Percentiles rank a stretch among this genome's conserved stretches.
These are phyloP conservation scores for Arizona elegans DNA, from an alignment of 2,113 vertebrate genomes.

Conservation along the genomic window DNA sequence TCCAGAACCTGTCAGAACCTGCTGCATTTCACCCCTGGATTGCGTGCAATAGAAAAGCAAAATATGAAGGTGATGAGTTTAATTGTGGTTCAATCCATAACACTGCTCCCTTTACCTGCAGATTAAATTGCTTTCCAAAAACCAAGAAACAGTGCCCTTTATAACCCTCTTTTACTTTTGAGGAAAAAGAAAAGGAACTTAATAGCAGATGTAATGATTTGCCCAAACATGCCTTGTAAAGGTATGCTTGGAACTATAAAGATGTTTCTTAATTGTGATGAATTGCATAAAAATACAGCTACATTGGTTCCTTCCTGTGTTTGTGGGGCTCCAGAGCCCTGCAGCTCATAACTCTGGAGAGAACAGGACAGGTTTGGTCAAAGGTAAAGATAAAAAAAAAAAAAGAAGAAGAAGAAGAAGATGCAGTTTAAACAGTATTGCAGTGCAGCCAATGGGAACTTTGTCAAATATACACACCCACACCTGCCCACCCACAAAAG, in stretches of 20 bases:
- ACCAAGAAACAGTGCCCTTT: neutral
- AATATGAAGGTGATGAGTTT: neutral
- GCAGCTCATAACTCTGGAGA: neutral
- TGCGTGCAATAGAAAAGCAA: neutral
- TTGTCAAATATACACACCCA: no score
- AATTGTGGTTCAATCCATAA: neutral
- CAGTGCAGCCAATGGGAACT: neutral
- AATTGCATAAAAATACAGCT: slow-evolving; percentile 6
- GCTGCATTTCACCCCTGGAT: neutral
- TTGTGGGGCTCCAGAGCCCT: neutral
- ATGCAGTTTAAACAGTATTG: neutral
- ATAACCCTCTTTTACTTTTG: neutral
- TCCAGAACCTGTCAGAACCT: no score
- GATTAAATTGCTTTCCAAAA: slow-evolving; percentile 5
- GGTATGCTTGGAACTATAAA: slow-evolving; percentile 12
- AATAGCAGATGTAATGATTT: neutral
- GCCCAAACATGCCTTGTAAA: slow-evolving; percentile 15
- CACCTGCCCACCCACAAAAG: neutral
- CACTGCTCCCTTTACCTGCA: neutral
- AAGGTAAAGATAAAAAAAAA: neutral
- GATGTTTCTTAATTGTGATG: slow-evolving; percentile 4
- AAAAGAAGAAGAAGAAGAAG: neutral
- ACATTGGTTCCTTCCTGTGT: slow-evolving; percentile 10
- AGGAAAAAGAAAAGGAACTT: neutral
- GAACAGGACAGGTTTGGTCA: neutral